Evolutionary conservation across 2,888 invertebrate genomes (phyloP), one percentile per base, ranked within the genome.

Genomic region (Drosophila kambysellisi): DNA sequence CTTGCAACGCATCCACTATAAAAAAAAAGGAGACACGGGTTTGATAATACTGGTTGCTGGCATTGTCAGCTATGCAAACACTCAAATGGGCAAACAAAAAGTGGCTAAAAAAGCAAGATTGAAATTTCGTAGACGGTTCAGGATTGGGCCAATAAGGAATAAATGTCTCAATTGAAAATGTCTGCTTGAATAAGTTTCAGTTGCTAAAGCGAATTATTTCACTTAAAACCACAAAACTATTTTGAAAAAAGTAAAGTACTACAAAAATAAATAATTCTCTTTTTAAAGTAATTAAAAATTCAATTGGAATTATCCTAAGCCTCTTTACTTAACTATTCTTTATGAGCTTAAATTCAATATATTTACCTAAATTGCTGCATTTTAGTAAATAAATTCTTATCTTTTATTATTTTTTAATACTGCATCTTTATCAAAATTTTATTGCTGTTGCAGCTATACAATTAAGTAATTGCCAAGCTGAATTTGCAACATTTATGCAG

Each of bases 11-110:
- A 70, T 39, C 8, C 15, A 12, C 39, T 39, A 48, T 9, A 20
- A 25, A n/a, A 37, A 33, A 51, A 30, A 30, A 17, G 12, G n/a
- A 39, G 39, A 58, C 37, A 48, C 17, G 37, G 37, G 43, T 53
- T 66, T 53, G 81, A 74, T 74, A 77, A 77, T 57, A 68, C 74
- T 68, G 74, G 74, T 64, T 50, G 59, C 77, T 69, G 72, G 67
- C 74, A 67, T 76, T 79, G 76, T 81, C 79, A 70, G 81, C 79
- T 81, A 57, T 62, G 67, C 74, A 80, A 79, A 73, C 79, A 81
- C 77, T 74, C 68, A 73, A 76, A 57, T 80, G 69, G 81, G 62
- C 81, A 81, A 79, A 81, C 74, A 77, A 77, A 81, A 79, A 68
- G 39, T 63, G 56, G 63, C 67, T 69, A 30, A 76, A 71, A 67